Evolutionary conservation across 1,140 invertebrate genomes (phyloP).

Genomic region (Agrypnia vestita): DNA sequence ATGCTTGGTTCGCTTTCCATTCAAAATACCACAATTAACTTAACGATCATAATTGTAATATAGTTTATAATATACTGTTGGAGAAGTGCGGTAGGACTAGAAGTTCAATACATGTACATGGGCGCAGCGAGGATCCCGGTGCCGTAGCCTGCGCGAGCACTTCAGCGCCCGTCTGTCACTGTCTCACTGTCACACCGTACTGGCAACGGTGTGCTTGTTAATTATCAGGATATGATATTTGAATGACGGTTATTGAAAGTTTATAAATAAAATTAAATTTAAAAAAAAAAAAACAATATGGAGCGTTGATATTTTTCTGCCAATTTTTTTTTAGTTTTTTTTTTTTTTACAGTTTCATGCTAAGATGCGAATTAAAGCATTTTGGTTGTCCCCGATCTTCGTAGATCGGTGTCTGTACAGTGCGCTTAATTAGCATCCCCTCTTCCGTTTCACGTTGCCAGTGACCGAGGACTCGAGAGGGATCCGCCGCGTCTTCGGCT

Average conservation of each 20-base stretch:
- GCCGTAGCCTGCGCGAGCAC: neutral
- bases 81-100: neutral
- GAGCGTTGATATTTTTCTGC: constrained; percentile 59
- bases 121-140: neutral
- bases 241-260: constrained; percentile 59
- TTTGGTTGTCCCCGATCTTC: no score
- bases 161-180: neutral
- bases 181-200: neutral
- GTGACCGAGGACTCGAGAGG: neutral
- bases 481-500: neutral
- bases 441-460: neutral
- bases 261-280: constrained; percentile 57
- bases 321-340: neutral
- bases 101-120: neutral
- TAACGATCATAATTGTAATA: neutral
- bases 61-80: constrained; percentile 6
- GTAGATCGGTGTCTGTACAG: neutral
- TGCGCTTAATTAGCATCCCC: constrained; percentile 8
- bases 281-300: constrained; percentile 55
- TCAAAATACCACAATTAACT: neutral
- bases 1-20: constrained; percentile 2
- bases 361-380: no score
- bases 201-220: constrained; percentile 53
- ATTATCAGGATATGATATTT: constrained; percentile 59
- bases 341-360: no score